Conservation (phyloP, 1,140 invertebrate species). For the Euura saliciscinereae region DNA sequence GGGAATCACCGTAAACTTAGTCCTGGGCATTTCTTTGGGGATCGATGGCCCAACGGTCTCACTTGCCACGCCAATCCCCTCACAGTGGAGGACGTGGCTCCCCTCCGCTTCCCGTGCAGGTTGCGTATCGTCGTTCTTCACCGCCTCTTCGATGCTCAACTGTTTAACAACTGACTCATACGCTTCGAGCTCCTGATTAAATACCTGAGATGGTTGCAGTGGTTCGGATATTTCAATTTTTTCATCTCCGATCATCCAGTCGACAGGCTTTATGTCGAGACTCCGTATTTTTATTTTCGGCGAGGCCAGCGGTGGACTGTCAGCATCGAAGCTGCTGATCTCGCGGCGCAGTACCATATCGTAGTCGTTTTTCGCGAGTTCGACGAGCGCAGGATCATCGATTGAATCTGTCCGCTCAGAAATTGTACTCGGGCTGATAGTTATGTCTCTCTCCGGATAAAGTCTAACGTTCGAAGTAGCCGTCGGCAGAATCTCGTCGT, state of each 20-base stretch:
- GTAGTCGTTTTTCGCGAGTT: conserved; percentile 19
- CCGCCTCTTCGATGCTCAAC: conserved; percentile 19
- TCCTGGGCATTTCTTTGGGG: conserved; percentile 5
- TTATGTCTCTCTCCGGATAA: conserved; percentile 41
- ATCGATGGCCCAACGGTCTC: background rate
- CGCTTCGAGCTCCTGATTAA: conserved; percentile 54
- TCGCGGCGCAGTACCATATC: conserved; percentile 18
- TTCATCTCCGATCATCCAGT: conserved; percentile 58
- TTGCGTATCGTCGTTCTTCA: conserved; percentile 32
- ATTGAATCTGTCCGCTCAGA: conserved; percentile 42
- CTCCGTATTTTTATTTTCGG: conserved; percentile 43
- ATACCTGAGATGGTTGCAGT: conserved; percentile 50
- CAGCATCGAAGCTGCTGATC: conserved; percentile 50
- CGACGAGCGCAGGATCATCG: conserved; percentile 43
- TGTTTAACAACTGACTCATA: conserved; percentile 41
- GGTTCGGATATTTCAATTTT: conserved; percentile 55
- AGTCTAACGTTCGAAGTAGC: conserved; percentile 47
- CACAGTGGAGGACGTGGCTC: conserved; percentile 33
- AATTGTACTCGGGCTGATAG: conserved; percentile 41
- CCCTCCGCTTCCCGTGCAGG: conserved; percentile 29
- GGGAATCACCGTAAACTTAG: conserved; percentile 44
- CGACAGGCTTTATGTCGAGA: conserved; percentile 50
- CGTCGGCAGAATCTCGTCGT: conserved; percentile 41
- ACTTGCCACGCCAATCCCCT: conserved; percentile 34
- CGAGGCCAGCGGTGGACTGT: conserved; percentile 49